Evolutionary conservation across 2,113 vertebrate genomes (phyloP), one percentile per base, ranked within the genome.

Genomic region (Colius striatus): DNA sequence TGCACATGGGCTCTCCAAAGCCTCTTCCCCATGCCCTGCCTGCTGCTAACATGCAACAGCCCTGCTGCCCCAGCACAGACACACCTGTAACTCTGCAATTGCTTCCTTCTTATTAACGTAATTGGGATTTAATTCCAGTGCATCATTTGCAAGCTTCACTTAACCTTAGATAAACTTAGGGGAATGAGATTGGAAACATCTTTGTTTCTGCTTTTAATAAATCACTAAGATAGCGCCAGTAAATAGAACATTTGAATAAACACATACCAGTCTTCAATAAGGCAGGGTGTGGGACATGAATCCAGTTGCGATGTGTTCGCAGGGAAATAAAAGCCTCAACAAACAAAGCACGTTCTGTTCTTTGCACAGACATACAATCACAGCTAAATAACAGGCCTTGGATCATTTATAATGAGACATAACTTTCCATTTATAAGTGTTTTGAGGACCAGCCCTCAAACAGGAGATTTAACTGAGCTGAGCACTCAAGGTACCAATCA

Each of bases 371-470:
- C 57, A 51, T 48, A 89, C 79, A 87, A 89, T 75, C 85, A 89
- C 72, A 92, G 91, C 65, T 82, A 82, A 94, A 90, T 68, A 76
- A 57, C 88, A 90, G 54, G 27, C 51, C 61, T 87, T 58, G 32
- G 78, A 86, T 84, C 13, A 93, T 86, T 89, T 77, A 76, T 76
- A 95, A 32, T 5, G 73, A 68, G 83, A 88, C 14, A 27, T 47
- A 94, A 89, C 73, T 95, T 89, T 70, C 89, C 50, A 86, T 38
- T 50, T 84, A 0, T 27, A 87, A 43, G 47, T 43, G 36, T 62
- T 86, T 94, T 96, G 73, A 97, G 93, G 94, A 95, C 82, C 60
- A 90, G 84, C 70, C 74, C 61, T 92, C 57, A 90, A 86, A 83
- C 43, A 38, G 47, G 80, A 95, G 55, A 91, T 67, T 88, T 81